Conservation (phyloP, 2,113 vertebrate genomes). For the Thinocorus orbignyianus region DNA sequence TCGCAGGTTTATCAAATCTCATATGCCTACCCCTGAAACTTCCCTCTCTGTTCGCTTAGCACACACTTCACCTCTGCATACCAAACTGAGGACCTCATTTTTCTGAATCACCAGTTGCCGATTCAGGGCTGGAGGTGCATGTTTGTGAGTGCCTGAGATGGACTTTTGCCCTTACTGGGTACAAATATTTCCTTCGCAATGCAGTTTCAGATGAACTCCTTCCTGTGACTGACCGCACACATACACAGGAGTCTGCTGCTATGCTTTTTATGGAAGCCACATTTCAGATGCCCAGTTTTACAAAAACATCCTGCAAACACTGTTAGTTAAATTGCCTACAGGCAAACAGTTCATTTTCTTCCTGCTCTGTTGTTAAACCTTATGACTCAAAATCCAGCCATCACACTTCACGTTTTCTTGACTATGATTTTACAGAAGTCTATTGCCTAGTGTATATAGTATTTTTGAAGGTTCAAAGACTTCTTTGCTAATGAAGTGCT, state of each 20-base stretch:
- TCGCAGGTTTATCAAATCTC: not conserved
- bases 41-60: not conserved
- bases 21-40: not conserved
- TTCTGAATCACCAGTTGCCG: not conserved
- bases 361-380: not conserved
- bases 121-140: not conserved
- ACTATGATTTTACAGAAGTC: not conserved
- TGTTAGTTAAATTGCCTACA: not conserved
- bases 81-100: not conserved
- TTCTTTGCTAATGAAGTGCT: not conserved
- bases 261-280: not conserved
- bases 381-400: not conserved
- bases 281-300: not conserved
- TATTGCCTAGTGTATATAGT: not conserved
- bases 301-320: not conserved
- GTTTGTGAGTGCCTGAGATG: not conserved
- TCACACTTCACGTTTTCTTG: not conserved
- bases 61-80: not conserved
- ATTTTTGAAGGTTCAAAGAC: fast-evolving
- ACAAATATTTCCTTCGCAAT: not conserved
- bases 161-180: not conserved
- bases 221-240: not conserved
- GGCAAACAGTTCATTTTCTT: not conserved
- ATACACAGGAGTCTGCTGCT: fast-evolving
- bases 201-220: not conserved